A percentile compares a stretch with the other conserved stretches of the same genome.
Conservation (phyloP, 2,888 invertebrate species). For the Hydriomena furcata region DNA sequence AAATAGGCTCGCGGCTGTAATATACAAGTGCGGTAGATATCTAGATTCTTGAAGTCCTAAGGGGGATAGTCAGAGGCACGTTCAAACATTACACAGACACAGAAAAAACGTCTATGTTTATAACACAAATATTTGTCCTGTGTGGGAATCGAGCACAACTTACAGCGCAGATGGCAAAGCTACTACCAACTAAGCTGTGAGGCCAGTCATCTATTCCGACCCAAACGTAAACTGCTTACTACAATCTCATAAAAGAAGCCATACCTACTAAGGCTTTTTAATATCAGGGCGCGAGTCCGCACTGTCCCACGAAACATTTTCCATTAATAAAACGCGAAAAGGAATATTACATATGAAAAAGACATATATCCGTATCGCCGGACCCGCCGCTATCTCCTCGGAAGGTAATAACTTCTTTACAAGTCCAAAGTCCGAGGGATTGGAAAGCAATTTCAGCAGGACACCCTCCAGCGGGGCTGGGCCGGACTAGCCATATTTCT, state of each 20-base stretch:
- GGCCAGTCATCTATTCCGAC: constrained; percentile 27
- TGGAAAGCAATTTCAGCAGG: constrained; percentile 85
- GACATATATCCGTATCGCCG: constrained; percentile 83
- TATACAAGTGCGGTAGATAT: too few species aligned
- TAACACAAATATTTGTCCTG: too few species aligned
- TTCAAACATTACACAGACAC: too few species aligned
- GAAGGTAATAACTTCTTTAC: constrained; percentile 85
- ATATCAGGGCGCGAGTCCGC: constrained; percentile 77
- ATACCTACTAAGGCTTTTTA: constrained; percentile 72
- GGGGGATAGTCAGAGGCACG: not conserved
- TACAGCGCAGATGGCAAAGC: too few species aligned
- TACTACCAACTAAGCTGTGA: constrained; percentile 4
- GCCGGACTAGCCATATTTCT: constrained; percentile 81
- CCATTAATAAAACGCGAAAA: constrained; percentile 85
- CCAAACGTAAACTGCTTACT: constrained; percentile 67
- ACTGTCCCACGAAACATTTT: constrained; percentile 82
- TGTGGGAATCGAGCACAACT: too few species aligned
- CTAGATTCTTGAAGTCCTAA: too few species aligned
- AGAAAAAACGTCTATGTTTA: too few species aligned
- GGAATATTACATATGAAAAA: constrained; percentile 84
- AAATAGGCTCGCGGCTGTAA: too few species aligned
- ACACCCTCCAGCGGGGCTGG: constrained; percentile 78
- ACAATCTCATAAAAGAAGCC: constrained; percentile 75
- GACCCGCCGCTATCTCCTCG: constrained; percentile 82
- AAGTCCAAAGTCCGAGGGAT: constrained; percentile 85